Percentiles rank a stretch among this genome's conserved stretches.
Conservation (phyloP, 2,888 invertebrate genomes). For the Netelia inedita region DNA sequence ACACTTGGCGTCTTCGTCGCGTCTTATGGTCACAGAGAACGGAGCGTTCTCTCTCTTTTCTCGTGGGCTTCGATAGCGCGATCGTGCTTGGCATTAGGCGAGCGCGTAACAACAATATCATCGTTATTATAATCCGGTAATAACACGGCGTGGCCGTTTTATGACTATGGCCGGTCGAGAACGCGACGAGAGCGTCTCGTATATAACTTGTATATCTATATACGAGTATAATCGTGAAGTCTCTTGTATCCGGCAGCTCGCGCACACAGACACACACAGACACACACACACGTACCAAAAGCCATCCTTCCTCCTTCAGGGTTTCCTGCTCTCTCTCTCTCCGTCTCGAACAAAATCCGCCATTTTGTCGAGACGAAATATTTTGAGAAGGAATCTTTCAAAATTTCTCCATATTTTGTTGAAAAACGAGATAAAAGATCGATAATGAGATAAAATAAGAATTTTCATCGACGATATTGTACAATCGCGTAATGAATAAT, state of each 20-base stretch:
- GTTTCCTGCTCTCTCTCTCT: not conserved
- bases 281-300: not conserved
- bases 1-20: constrained; percentile 22
- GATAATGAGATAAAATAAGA: not conserved
- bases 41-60: constrained; percentile 22
- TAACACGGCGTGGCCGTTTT: constrained; percentile 76
- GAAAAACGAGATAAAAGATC: not conserved
- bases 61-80: constrained; percentile 55
- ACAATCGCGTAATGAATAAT: not conserved
- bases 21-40: constrained; percentile 1
- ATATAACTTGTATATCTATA: not conserved
- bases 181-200: constrained; percentile 12
- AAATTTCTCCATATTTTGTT: not conserved
- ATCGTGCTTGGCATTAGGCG: constrained; percentile 74
- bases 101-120: constrained; percentile 79
- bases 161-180: constrained; percentile 63
- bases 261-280: not conserved
- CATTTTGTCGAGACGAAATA: not conserved
- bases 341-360: not conserved
- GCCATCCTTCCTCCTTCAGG: not conserved
- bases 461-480: not conserved
- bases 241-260: constrained; percentile 1
- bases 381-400: not conserved
- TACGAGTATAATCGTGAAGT: constrained; percentile 5
- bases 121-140: constrained; percentile 82